Percentiles rank a stretch among this genome's conserved stretches.
These are phyloP conservation scores for Tenthredo scrophulariae DNA, from an alignment of 2,888 invertebrate species.

Conservation along the genomic window DNA sequence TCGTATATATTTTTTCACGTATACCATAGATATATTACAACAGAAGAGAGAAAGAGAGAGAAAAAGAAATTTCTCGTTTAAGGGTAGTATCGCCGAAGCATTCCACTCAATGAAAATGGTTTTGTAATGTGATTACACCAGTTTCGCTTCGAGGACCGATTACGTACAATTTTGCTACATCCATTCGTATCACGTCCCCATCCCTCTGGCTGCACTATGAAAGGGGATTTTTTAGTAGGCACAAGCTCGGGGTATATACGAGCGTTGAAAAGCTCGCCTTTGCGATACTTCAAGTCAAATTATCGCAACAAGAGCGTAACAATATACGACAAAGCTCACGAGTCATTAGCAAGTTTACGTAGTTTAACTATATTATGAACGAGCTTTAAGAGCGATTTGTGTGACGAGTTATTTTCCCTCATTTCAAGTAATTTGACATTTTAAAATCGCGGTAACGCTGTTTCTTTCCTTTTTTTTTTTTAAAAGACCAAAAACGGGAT, in stretches of 20 bases:
- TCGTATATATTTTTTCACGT: neutral
- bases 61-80: neutral
- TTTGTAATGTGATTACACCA: conserved; percentile 31
- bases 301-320: neutral
- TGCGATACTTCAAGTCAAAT: conserved; percentile 24
- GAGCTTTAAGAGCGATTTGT: neutral
- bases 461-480: neutral
- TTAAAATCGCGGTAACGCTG: neutral
- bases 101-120: conserved; percentile 5
- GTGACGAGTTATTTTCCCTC: neutral
- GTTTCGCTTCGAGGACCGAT: conserved; percentile 8
- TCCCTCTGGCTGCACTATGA: neutral
- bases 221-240: neutral
- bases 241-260: neutral
- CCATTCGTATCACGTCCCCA: neutral
- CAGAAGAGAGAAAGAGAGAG: neutral
- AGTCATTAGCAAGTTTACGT: conserved; percentile 8
- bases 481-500: neutral
- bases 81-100: neutral
- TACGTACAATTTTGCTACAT: neutral
- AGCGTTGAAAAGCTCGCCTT: neutral
- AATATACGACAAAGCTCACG: neutral
- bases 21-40: neutral
- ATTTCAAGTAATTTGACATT: neutral
- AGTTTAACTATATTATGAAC: conserved; percentile 15